A percentile compares a stretch with the other conserved stretches of the same genome.
phyloP scores from a whole-genome alignment of 2,113 vertebrate species.

The Colius striatus region DNA sequence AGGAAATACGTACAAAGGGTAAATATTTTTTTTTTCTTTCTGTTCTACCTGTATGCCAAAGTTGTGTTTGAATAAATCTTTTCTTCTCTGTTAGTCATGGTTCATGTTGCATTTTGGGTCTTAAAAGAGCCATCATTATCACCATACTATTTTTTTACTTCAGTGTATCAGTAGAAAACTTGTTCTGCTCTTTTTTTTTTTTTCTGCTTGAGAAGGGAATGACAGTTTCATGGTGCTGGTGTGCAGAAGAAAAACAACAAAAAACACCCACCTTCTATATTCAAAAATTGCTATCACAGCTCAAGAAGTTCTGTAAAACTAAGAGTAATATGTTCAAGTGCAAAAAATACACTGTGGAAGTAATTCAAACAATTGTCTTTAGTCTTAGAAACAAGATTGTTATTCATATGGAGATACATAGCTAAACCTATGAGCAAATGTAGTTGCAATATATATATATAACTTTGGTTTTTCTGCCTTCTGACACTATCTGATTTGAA shows the following conservation, averaged over 20 bases:
- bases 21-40: not conserved
- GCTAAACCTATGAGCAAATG: not conserved
- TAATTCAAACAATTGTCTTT: conserved; percentile 67
- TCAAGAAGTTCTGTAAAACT: conserved; percentile 55
- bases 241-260: not conserved
- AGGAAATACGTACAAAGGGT: not conserved
- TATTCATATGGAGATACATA: not conserved
- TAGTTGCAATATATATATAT: not conserved
- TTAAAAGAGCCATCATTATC: conserved; percentile 59
- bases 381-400: conserved; percentile 64
- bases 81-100: conserved; percentile 34
- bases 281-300: not conserved
- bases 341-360: conserved; percentile 39
- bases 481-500: conserved; percentile 35
- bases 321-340: conserved; percentile 33
- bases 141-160: conserved; percentile 37
- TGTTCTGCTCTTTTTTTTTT: conserved; percentile 29
- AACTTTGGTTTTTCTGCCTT: conserved; percentile 1
- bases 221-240: conserved; percentile 11
- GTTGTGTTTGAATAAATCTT: conserved; percentile 28
- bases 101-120: conserved; percentile 9
- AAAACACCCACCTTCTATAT: not conserved
- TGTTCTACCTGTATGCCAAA: not conserved
- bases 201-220: conserved; percentile 32
- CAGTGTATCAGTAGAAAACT: conserved; percentile 41